Evolutionary conservation across 2,888 invertebrate species (phyloP), one percentile per base, ranked within the genome.

Genomic region (Drosophila mimica): DNA sequence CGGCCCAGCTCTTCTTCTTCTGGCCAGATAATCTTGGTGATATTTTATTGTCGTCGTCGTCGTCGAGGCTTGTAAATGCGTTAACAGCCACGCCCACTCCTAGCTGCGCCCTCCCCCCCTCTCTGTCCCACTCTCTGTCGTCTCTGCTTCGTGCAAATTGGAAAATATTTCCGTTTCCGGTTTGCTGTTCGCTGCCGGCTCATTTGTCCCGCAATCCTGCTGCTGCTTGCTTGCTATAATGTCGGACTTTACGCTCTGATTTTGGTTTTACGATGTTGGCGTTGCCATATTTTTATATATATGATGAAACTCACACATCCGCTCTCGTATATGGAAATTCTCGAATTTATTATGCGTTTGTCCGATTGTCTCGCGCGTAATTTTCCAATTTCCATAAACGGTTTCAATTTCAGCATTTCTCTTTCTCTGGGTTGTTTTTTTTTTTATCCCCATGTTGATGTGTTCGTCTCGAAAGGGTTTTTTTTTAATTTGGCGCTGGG

Each of bases 31-130:
- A 88, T 88, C 88, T 89, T 28, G 74, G 76, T 74, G 85, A 90
- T 88, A 90, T 90, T 89, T 88, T 89, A 88, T 82, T 89, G 90
- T 76, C 81, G 81, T 88, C 77, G 81, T 88, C 77, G 82, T 82
- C 76, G 76, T 59, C 70, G 63, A 72, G 71, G 71, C 87, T 90
- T 88, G 91, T 85, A 88, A 88, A 87, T 84, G 90, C 78, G 88
- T 87, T 88, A 90, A 89, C 90, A 84, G 89, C 65, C 66, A 58
- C 70, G 68, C 85, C 38, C 20, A 20, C 43, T 9, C 48, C 38
- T 52, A 30, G 43, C 43, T 20, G 15, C 9, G 9, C 15, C 25
- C 0, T 13, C n/a, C 7, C 36, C 31, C 8, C 17, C 56, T 54
- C 25, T 20, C 17, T 1, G 9, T 17, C 40, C 15, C 28, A 11